Conservation (phyloP, 2,113 vertebrate species). For the Dromiciops gliroides region DNA sequence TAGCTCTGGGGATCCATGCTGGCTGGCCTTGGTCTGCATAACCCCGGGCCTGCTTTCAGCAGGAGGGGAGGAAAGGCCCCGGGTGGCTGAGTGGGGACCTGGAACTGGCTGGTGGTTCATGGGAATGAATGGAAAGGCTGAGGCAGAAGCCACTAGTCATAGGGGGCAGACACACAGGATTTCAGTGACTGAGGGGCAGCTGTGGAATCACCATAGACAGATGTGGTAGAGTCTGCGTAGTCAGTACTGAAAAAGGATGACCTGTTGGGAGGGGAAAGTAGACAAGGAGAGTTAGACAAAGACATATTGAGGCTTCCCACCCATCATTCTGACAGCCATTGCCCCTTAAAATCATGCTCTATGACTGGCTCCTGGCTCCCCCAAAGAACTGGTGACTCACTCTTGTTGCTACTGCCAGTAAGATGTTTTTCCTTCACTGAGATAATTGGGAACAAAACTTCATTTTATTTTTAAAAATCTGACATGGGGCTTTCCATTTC, state of each 20-base stretch:
- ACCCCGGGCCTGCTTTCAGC: slow-evolving; percentile 51
- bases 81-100: slow-evolving; percentile 51
- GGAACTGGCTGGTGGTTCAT: slow-evolving; percentile 61
- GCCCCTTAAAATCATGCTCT: not conserved
- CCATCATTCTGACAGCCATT: not conserved
- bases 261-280: slow-evolving; percentile 82
- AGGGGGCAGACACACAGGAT: slow-evolving; percentile 61
- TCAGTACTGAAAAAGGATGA: slow-evolving; percentile 96
- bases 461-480: not conserved
- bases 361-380: not conserved
- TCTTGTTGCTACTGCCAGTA: not conserved
- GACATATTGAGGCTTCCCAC: not conserved
- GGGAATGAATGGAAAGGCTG: slow-evolving; percentile 54
- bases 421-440: fast-evolving
- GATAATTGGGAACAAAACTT: not conserved
- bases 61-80: slow-evolving; percentile 61
- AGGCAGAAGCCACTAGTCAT: slow-evolving; percentile 64
- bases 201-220: slow-evolving; percentile 89
- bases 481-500: not conserved
- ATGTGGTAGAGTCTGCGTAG: slow-evolving; percentile 86
- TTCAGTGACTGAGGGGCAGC: slow-evolving; percentile 91
- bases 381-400: fast-evolving
- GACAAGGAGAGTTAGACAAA: slow-evolving; percentile 44
- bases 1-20: slow-evolving; percentile 44
- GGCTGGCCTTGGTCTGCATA: not conserved